Evolutionary conservation across 1,140 invertebrate genomes (phyloP), one percentile per base, ranked within the genome.

Genomic region (Drosophila sulfurigaster): DNA sequence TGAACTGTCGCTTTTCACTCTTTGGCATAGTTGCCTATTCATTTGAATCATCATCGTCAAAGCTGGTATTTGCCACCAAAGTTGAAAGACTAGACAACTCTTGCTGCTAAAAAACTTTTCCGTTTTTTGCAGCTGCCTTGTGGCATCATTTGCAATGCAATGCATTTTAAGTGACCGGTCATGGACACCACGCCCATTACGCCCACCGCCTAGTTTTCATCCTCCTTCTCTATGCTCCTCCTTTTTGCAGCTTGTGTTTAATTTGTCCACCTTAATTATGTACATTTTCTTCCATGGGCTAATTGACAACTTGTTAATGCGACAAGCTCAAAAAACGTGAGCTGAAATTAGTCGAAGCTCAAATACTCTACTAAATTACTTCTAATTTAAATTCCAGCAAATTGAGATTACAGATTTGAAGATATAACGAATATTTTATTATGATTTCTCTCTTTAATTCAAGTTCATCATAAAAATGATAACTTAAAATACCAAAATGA

Each of bases 81-180:
- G 54, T 67, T 32, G 62, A 32, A 63, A 67, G 70, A 15, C 64
- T 49, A 60, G 25, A n/a, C 38, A 52, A 7, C 8, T 3, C 6
- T 20, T 41, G 52, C 38, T 30, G 52, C 49, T 2, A 65, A 48
- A 64, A 64, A 32, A 25, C 20, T 25, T 25, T 25, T 25, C 20
- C 20, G 20, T 25, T 25, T 65, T 66, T 46, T 65, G 4, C 13
- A n/a, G 54, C 64, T 48, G 58, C 56, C 70, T 74, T 66, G 54
- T 71, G 80, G 38, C 71, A 57, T 75, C 57, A 75, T 75, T 75
- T 69, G 72, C 68, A 57, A 69, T 75, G 66, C 57, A 13, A 57
- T 75, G 65, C 49, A 62, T 75, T 63, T 69, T 62, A 75, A 75
- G 72, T 85, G 82, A 64, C 79, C 20, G 59, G 51, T 86, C 82